Conservation (phyloP, 2,797 vertebrate species). For the Amblyopsis hoosieri region DNA sequence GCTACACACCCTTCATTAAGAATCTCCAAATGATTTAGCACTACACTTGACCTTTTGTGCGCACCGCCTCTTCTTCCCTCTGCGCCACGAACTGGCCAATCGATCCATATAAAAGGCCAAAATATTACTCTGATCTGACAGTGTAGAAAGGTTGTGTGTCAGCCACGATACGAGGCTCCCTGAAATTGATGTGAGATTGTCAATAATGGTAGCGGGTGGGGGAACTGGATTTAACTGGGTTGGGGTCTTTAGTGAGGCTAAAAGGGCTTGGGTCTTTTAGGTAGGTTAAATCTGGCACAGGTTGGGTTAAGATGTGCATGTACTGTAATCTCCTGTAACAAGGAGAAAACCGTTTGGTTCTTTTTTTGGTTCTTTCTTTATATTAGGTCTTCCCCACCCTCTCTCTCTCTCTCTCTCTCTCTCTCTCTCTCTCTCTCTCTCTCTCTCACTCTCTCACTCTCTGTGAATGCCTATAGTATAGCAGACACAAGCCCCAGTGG, state of each 20-base stretch:
- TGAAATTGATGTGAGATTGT: constrained; percentile 78
- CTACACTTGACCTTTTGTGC: constrained; percentile 77
- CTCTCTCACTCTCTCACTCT: background rate
- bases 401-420: background rate
- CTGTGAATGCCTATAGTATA: constrained; percentile 5
- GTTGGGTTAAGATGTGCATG: background rate
- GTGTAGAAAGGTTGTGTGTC: constrained; percentile 80
- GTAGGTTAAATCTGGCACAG: constrained; percentile 10
- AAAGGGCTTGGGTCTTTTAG: constrained; percentile 16
- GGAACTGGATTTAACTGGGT: constrained; percentile 36
- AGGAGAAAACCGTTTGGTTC: background rate
- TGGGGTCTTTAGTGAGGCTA: constrained; percentile 17
- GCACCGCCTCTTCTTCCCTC: constrained; percentile 61
- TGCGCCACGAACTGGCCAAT: constrained; percentile 66
- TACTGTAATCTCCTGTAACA: background rate
- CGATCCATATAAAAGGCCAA: constrained; percentile 79
- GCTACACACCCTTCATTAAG: constrained; percentile 77
- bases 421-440: background rate
- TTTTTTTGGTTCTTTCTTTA: too few species aligned
- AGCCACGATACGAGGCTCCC: constrained; percentile 70
- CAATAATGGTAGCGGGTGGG: constrained; percentile 63
- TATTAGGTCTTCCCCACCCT: background rate
- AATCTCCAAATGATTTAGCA: constrained; percentile 78
- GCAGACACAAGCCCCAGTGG: constrained; percentile 2
- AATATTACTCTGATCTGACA: constrained; percentile 83